These are phyloP conservation scores for Chirona hameri DNA, from an alignment of 2,888 invertebrate genomes.

Conservation along the genomic window DNA sequence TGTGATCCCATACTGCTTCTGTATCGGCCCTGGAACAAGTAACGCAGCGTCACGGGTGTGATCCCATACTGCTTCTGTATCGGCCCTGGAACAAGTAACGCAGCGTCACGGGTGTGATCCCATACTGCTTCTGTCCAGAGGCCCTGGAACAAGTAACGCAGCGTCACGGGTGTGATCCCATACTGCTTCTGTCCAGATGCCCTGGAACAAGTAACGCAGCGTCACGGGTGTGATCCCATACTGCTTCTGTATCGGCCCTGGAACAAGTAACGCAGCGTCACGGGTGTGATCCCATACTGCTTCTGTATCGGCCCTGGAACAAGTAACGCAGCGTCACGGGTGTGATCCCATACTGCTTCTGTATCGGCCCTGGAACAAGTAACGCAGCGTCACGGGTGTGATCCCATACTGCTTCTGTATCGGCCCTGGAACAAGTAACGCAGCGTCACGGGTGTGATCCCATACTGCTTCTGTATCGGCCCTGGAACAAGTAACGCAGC, in stretches of 20 bases:
- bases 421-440: too few relatives aligned
- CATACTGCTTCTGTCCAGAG: conserved; percentile 44
- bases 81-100: too few relatives aligned
- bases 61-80: conserved; percentile 44
- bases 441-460: background rate
- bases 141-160: too few relatives aligned
- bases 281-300: conserved; percentile 44
- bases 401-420: conserved; percentile 44
- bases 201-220: too few relatives aligned
- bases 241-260: conserved; percentile 44
- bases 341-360: conserved; percentile 44
- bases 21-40: too few relatives aligned
- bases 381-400: background rate
- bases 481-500: too few relatives aligned
- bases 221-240: background rate
- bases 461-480: conserved; percentile 44
- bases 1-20: conserved; percentile 44
- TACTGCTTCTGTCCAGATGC: conserved; percentile 44
- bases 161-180: background rate
- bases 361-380: too few relatives aligned
- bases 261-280: background rate
- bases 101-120: background rate
- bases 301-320: too few relatives aligned
- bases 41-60: background rate
- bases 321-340: background rate